Conservation (phyloP, 2,888 invertebrate genomes). For the Melipona beecheii region DNA sequence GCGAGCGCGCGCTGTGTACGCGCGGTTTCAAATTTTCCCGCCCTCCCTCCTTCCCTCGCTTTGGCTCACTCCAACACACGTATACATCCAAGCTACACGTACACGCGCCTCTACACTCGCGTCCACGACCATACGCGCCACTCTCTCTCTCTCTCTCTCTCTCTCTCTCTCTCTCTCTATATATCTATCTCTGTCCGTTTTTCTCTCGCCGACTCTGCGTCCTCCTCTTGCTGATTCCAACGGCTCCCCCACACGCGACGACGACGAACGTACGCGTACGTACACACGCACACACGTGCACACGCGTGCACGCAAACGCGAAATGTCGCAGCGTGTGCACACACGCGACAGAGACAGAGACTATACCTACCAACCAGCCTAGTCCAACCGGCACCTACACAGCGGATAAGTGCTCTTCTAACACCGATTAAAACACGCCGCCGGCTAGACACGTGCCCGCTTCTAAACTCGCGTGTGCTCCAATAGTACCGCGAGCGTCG, state of each 20-base stretch:
- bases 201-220: slow-evolving; percentile 5
- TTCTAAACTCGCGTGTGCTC: slow-evolving; percentile 63
- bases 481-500: not conserved
- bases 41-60: slow-evolving; percentile 56
- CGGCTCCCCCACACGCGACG: slow-evolving; percentile 32
- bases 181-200: slow-evolving; percentile 14
- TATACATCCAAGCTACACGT: not conserved
- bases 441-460: slow-evolving; percentile 73
- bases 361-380: not conserved
- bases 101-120: not conserved
- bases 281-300: slow-evolving; percentile 14
- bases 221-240: slow-evolving; percentile 17
- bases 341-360: slow-evolving; percentile 20
- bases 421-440: slow-evolving; percentile 70
- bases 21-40: slow-evolving; percentile 76
- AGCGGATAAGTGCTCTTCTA: slow-evolving; percentile 63
- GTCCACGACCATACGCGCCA: not conserved
- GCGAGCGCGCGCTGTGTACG: slow-evolving; percentile 56
- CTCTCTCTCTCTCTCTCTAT: no score
- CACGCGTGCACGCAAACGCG: slow-evolving; percentile 35
- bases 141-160: not conserved
- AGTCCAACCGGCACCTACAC: slow-evolving; percentile 46
- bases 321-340: slow-evolving; percentile 7
- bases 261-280: slow-evolving; percentile 33
- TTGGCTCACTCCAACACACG: slow-evolving; percentile 1